Evolutionary conservation across 2,888 invertebrate species (phyloP).

Genomic region (Drosophila siamana): DNA sequence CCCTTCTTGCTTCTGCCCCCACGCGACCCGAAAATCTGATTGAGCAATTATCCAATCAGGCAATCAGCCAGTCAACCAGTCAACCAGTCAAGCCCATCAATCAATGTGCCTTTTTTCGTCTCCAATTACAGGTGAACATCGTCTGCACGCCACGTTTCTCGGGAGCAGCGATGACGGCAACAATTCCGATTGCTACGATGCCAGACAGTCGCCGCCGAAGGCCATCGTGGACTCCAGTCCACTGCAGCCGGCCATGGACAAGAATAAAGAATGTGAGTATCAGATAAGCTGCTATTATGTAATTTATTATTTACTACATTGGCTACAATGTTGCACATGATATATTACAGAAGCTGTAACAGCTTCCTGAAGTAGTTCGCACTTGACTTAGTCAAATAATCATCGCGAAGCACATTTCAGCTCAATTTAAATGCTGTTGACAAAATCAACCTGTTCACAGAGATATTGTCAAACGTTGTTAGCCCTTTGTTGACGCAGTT

Average conservation of each 20-base stretch:
- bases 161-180: constrained; percentile 84
- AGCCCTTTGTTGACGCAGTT: constrained; percentile 32
- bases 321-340: no score
- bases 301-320: no score
- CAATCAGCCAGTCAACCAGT: background rate
- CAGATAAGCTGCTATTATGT: background rate
- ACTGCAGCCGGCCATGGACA: constrained; percentile 96
- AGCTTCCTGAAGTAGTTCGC: background rate
- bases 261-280: constrained; percentile 99
- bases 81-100: background rate
- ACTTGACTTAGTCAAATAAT: background rate
- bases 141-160: constrained; percentile 84
- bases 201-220: constrained; percentile 91
- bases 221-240: constrained; percentile 97
- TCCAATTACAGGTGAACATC: constrained; percentile 82
- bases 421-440: background rate
- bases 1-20: no score
- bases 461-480: background rate
- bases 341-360: no score
- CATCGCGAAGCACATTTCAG: background rate
- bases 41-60: constrained; percentile 5
- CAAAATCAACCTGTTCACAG: background rate
- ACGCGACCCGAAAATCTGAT: background rate
- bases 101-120: background rate
- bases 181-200: constrained; percentile 84